Percentiles rank a stretch among this genome's conserved stretches.
phyloP scores from a whole-genome alignment of 2,888 invertebrate genomes.

The Pammene aurita region DNA sequence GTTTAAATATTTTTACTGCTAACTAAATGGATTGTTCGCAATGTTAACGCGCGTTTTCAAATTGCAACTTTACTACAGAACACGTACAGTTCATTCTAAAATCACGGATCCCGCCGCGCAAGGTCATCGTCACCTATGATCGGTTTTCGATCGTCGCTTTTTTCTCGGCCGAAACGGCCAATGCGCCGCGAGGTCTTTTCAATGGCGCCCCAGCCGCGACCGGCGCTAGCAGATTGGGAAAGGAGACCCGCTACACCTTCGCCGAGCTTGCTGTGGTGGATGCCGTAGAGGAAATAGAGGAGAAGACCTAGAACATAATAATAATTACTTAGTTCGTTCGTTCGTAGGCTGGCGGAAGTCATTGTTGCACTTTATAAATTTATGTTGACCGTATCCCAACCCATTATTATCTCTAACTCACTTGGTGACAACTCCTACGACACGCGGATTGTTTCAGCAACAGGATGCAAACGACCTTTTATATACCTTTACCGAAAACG shows the following conservation, averaged over 20 bases:
- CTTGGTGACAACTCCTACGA: background rate
- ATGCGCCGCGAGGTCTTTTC: slow-evolving; percentile 75
- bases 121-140: slow-evolving; percentile 77
- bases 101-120: slow-evolving; percentile 72
- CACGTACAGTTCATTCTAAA: slow-evolving; percentile 49
- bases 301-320: slow-evolving; percentile 85
- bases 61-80: slow-evolving; percentile 5
- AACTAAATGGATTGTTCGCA: background rate
- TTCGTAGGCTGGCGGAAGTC: too few relatives aligned
- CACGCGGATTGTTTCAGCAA: background rate
- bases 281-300: slow-evolving; percentile 92
- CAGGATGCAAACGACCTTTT: too few relatives aligned
- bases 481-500: too few relatives aligned
- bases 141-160: slow-evolving; percentile 75
- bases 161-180: slow-evolving; percentile 68
- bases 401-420: too few relatives aligned
- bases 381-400: too few relatives aligned
- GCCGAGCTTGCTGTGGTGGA: slow-evolving; percentile 92
- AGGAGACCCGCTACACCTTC: slow-evolving; percentile 79
- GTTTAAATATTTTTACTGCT: too few relatives aligned
- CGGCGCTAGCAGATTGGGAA: slow-evolving; percentile 69
- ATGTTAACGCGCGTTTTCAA: slow-evolving; percentile 1
- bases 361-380: too few relatives aligned
- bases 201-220: slow-evolving; percentile 77
- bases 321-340: background rate